Percentiles rank a stretch among this genome's conserved stretches.
phyloP scores from a whole-genome alignment of 2,113 vertebrate genomes.

The Cyphomyrus plagiostoma region DNA sequence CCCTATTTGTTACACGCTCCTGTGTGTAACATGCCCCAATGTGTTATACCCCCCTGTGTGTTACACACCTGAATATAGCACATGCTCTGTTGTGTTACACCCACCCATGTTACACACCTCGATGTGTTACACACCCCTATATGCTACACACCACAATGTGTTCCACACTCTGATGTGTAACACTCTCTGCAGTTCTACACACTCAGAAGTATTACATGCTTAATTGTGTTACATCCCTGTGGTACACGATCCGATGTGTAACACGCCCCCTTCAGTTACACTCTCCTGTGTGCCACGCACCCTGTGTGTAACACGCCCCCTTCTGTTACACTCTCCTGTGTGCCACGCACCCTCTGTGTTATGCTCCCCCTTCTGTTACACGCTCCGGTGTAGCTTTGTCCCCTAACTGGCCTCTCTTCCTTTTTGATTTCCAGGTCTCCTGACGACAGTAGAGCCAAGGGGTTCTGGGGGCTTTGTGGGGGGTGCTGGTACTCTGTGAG shows the following conservation, averaged over 20 bases:
- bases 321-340: not conserved
- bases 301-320: not conserved
- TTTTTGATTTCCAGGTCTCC: slow-evolving; percentile 77
- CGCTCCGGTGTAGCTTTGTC: not conserved
- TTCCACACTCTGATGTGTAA: too few species aligned
- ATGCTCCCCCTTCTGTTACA: not conserved
- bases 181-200: too few species aligned
- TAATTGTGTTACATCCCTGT: too few species aligned
- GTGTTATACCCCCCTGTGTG: not conserved
- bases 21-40: not conserved
- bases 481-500: slow-evolving; percentile 57
- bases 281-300: not conserved
- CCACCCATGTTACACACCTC: not conserved
- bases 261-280: not conserved
- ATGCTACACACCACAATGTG: not conserved
- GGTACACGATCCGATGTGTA: too few species aligned
- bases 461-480: slow-evolving; percentile 53
- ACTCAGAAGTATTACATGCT: too few species aligned
- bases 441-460: slow-evolving; percentile 73
- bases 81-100: too few species aligned
- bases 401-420: slow-evolving; percentile 35
- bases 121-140: not conserved
- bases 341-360: not conserved
- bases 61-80: too few species aligned
- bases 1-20: not conserved